A percentile compares a stretch with the other conserved stretches of the same genome.
Conservation (phyloP, 2,797 vertebrate genomes). For the Peromyscus aztecus region DNA sequence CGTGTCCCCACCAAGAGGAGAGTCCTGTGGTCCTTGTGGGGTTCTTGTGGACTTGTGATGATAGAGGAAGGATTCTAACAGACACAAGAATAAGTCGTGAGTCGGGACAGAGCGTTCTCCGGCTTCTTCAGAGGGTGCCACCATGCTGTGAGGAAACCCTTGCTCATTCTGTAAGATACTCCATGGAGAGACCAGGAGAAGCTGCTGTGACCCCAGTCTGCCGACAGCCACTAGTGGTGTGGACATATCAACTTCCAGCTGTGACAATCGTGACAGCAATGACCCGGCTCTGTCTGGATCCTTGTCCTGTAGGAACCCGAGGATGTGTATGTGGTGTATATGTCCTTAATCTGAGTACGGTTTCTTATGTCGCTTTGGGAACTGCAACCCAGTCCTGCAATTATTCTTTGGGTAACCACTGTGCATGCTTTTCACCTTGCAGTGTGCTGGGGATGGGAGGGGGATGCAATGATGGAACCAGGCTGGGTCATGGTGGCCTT, state of each 20-base stretch:
- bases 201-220: rapidly evolving
- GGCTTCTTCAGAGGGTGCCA: neutral
- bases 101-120: rapidly evolving
- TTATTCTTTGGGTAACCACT: neutral
- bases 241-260: neutral
- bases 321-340: rapidly evolving
- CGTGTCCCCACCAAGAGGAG: neutral
- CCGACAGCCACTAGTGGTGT: too few relatives aligned
- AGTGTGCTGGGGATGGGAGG: neutral
- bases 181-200: rapidly evolving
- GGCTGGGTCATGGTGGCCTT: rapidly evolving
- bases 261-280: neutral
- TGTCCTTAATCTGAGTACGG: rapidly evolving
- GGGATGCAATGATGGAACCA: rapidly evolving
- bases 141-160: neutral
- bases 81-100: neutral
- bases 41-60: neutral
- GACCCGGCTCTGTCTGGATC: neutral
- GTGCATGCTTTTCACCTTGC: rapidly evolving
- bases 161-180: rapidly evolving
- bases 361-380: neutral
- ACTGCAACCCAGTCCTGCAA: rapidly evolving
- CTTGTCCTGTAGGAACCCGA: neutral
- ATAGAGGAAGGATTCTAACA: rapidly evolving
- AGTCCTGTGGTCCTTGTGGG: neutral